These are phyloP conservation scores for Lagopus muta DNA, from an alignment of 2,113 vertebrate genomes.

Conservation along the genomic window DNA sequence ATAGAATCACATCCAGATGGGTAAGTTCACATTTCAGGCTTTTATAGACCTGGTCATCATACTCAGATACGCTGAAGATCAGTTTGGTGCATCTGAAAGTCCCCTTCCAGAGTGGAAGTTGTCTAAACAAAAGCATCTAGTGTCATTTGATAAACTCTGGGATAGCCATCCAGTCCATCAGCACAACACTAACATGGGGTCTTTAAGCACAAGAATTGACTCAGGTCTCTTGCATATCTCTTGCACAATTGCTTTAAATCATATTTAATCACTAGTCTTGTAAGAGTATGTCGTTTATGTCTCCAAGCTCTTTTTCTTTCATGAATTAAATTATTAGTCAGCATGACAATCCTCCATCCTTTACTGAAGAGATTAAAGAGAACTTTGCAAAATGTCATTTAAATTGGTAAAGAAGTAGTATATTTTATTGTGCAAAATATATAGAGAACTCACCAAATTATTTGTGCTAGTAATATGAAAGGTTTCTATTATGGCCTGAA, in stretches of 20 bases:
- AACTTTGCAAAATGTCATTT: not conserved
- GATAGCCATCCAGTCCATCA: not conserved
- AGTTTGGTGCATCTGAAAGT: not conserved
- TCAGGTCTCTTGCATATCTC: not conserved
- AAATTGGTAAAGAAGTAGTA: not conserved
- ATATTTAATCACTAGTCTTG: not conserved
- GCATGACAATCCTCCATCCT: not conserved
- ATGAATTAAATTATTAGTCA: not conserved
- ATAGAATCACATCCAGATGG: not conserved
- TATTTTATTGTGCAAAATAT: not conserved
- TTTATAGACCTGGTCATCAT: not conserved
- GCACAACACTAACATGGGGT: not conserved
- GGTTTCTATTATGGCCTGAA: not conserved
- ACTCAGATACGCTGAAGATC: not conserved
- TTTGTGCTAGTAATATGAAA: not conserved
- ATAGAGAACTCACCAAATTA: not conserved
- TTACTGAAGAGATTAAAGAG: not conserved
- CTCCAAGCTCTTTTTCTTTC: not conserved
- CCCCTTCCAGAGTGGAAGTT: not conserved
- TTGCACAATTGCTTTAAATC: not conserved
- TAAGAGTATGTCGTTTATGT: not conserved
- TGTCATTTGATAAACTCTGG: not conserved
- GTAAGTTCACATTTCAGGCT: not conserved
- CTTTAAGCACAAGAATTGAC: not conserved
- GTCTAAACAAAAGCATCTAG: not conserved